Percentiles rank a stretch among this genome's conserved stretches.
Conservation (phyloP, 2,113 vertebrate species). For the Cryptomyrus ogoouensis region DNA sequence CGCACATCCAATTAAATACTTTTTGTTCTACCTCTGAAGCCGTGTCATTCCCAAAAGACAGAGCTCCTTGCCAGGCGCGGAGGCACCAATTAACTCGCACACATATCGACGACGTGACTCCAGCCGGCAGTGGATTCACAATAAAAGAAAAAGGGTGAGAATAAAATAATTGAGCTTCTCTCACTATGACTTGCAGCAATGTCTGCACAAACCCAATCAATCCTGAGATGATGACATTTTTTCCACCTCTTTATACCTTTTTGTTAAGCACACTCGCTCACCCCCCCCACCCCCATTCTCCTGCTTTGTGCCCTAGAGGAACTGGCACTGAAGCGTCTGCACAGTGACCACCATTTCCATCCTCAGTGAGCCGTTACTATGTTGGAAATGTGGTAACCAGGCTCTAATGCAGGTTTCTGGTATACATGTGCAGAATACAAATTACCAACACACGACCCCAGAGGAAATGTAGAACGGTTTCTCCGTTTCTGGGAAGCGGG, state of each 20-base stretch:
- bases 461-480: constrained; percentile 15
- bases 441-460: constrained; percentile 27
- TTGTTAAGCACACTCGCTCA: background rate
- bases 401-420: constrained; percentile 34
- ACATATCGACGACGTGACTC: constrained; percentile 23
- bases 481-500: constrained; percentile 1
- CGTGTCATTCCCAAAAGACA: constrained; percentile 42
- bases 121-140: constrained; percentile 25
- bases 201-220: constrained; percentile 33
- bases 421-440: constrained; percentile 38
- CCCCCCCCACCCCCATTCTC: background rate
- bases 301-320: background rate
- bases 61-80: constrained; percentile 21
- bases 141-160: constrained; percentile 30
- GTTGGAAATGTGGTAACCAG: constrained; percentile 38
- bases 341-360: constrained; percentile 26
- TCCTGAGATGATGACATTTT: constrained; percentile 19
- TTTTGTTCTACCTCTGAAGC: constrained; percentile 39
- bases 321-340: constrained; percentile 3
- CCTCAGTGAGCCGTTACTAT: constrained; percentile 32
- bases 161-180: constrained; percentile 24
- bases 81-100: constrained; percentile 41
- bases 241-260: constrained; percentile 7
- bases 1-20: constrained; percentile 47
- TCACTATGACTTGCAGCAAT: constrained; percentile 13